A percentile compares a stretch with the other conserved stretches of the same genome.
Conservation (phyloP, 2,797 vertebrate genomes). For the Myotis findleyi region DNA sequence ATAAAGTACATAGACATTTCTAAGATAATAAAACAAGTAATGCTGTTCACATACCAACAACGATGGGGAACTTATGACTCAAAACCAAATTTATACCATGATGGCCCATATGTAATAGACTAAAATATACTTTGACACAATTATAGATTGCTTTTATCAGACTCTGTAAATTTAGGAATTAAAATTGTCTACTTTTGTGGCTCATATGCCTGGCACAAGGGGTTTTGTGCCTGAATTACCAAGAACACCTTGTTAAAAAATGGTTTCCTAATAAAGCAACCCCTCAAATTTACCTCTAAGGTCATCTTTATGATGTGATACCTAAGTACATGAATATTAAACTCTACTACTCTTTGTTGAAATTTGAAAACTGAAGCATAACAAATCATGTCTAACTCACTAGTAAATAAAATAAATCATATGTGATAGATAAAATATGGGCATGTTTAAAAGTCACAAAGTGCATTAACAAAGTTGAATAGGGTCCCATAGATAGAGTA, state of each 20-base stretch:
- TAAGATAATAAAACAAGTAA: slow-evolving; percentile 70
- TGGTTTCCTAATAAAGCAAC: background rate
- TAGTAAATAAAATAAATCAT: slow-evolving; percentile 54
- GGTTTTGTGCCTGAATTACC: slow-evolving; percentile 19
- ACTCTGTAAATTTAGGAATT: background rate
- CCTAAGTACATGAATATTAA: slow-evolving; percentile 1
- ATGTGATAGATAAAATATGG: slow-evolving; percentile 49
- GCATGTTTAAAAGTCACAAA: background rate
- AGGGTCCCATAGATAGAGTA: background rate
- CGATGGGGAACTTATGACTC: background rate
- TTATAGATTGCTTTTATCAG: slow-evolving; percentile 31
- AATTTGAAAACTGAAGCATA: slow-evolving; percentile 23
- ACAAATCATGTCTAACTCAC: slow-evolving; percentile 1
- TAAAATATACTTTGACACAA: background rate
- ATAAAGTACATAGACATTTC: slow-evolving; percentile 66
- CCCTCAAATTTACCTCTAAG: background rate
- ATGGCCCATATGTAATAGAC: background rate
- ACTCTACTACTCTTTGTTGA: background rate
- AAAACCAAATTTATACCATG: background rate
- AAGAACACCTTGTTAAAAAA: slow-evolving; percentile 13
- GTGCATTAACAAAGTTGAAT: background rate
- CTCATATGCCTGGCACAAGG: background rate
- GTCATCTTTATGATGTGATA: background rate
- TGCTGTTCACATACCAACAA: slow-evolving; percentile 45
- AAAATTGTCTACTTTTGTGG: background rate